These are phyloP conservation scores for Bibio marci DNA, from an alignment of 2,888 invertebrate species.

Conservation along the genomic window DNA sequence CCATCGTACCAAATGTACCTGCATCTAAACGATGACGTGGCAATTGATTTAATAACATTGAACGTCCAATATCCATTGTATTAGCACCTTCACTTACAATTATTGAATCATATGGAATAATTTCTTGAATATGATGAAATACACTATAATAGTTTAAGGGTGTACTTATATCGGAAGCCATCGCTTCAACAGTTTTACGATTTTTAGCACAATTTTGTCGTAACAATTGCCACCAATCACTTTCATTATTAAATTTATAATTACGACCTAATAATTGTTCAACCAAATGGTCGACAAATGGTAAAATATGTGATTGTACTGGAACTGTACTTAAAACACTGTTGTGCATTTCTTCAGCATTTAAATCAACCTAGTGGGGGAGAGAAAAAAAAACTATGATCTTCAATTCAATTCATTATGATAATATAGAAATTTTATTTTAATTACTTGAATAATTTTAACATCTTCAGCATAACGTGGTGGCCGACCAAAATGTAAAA, in stretches of 20 bases:
- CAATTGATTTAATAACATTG: conserved; percentile 64
- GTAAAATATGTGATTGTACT: conserved; percentile 69
- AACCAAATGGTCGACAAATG: conserved; percentile 47
- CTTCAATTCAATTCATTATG: neutral
- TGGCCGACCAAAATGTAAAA: conserved; percentile 84
- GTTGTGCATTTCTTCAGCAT: conserved; percentile 83
- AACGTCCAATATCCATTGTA: conserved; percentile 95
- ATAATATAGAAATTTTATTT: neutral
- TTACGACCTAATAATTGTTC: conserved; percentile 37
- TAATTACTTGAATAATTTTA: conserved; percentile 66
- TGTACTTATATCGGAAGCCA: conserved; percentile 48
- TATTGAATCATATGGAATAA: conserved; percentile 64
- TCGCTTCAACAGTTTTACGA: conserved; percentile 45
- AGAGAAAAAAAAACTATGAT: conserved; percentile 45
- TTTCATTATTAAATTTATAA: conserved; percentile 37
- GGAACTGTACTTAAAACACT: conserved; percentile 65
- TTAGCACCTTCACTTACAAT: conserved; percentile 96
- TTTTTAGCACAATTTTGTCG: conserved; percentile 56
- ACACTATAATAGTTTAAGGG: conserved; percentile 92
- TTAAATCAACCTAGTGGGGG: conserved; percentile 45
- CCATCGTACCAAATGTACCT: conserved; percentile 95
- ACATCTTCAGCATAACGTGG: conserved; percentile 70
- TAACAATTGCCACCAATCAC: conserved; percentile 64
- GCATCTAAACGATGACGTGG: conserved; percentile 86
- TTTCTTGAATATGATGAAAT: conserved; percentile 62